Evolutionary conservation across 2,113 vertebrate genomes (phyloP).

Genomic region (Cisticola juncidis): DNA sequence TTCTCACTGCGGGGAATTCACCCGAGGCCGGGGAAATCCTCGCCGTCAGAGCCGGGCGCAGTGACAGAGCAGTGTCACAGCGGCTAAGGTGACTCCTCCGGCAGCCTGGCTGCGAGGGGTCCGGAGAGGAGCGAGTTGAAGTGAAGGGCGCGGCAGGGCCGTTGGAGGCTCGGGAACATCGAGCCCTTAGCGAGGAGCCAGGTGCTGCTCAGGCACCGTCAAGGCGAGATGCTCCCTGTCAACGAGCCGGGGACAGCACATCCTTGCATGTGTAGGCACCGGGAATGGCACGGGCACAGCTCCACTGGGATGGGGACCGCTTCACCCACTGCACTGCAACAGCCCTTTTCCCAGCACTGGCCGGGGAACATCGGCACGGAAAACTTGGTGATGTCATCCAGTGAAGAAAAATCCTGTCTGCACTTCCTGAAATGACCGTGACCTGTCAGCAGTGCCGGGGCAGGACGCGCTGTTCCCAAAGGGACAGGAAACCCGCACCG

Average conservation of each 20-base stretch:
- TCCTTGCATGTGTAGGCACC: accelerated
- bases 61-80: neutral
- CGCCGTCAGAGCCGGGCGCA: neutral
- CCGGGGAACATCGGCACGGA: accelerated
- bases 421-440: neutral
- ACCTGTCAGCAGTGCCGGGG: neutral
- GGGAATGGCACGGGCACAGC: neutral
- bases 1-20: neutral
- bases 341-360: neutral
- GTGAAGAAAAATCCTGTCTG: neutral
- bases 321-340: accelerated
- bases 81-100: accelerated
- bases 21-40: neutral
- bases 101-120: accelerated
- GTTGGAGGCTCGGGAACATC: too few species aligned
- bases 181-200: accelerated
- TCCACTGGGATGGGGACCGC: accelerated
- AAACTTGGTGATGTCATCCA: neutral
- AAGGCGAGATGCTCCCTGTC: neutral
- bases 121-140: neutral
- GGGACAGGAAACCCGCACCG: neutral
- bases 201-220: neutral
- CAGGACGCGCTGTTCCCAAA: neutral
- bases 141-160: neutral
- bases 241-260: too few species aligned